phyloP scores from a whole-genome alignment of 2,888 invertebrate genomes.

The Cremastobaeus sp. region DNA sequence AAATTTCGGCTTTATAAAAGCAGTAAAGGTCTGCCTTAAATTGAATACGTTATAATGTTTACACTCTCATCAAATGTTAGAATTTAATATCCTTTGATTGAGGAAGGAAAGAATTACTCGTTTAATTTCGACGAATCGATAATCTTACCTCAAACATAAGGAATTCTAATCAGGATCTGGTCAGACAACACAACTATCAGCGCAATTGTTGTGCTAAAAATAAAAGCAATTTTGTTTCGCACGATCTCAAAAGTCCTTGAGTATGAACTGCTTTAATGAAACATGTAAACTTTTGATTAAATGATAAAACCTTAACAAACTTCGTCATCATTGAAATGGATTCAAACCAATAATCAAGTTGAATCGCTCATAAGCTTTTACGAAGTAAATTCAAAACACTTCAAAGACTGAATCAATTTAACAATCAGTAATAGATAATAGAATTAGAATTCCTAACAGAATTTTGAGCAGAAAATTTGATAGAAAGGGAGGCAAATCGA shows the following conservation, averaged over 20 bases:
- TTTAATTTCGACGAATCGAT: background rate
- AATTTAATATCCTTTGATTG: background rate
- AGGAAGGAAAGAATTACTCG: background rate
- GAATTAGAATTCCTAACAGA: background rate
- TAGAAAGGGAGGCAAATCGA: background rate
- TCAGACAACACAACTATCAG: slow-evolving; percentile 7
- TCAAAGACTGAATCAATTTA: slow-evolving; percentile 3
- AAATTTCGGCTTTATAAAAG: too few relatives aligned
- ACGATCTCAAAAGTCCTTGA: background rate
- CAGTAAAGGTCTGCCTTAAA: too few relatives aligned
- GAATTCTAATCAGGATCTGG: slow-evolving; percentile 21
- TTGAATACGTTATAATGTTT: too few relatives aligned
- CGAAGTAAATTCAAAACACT: slow-evolving; percentile 9
- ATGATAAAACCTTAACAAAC: background rate
- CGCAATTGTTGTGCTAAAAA: background rate
- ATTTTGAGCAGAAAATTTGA: background rate
- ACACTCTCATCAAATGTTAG: background rate
- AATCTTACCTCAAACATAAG: slow-evolving; percentile 2
- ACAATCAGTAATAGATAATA: slow-evolving; percentile 9
- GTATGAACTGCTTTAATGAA: background rate
- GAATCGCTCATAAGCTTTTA: slow-evolving; percentile 12
- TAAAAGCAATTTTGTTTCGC: background rate
- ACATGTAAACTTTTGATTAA: slow-evolving; percentile 6
- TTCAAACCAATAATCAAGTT: slow-evolving; percentile 3
- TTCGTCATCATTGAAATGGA: slow-evolving; percentile 2